Base-by-base conservation (phyloP, 2,113 vertebrate species). In the Hoplias malabaricus region DNA sequence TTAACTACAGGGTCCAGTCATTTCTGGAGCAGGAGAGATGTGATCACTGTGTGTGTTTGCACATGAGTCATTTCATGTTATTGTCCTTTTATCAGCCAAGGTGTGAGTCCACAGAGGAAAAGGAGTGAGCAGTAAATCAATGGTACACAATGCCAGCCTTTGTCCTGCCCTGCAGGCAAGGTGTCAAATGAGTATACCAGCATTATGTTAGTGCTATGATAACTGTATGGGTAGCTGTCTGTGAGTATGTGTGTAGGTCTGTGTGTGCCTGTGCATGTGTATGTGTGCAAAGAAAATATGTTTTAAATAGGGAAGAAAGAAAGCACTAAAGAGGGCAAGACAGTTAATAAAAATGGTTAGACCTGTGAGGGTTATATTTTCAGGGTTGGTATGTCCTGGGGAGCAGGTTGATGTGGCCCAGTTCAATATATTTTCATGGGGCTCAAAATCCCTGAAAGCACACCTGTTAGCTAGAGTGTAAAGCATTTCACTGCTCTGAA, bases 111-210 rank as follows among this genome's bases (percentile, higher is more conserved):
- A 56, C 48, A 84, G 36, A 56, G 43, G 59, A 38, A 63, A 68
- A 78, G 43, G 3, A 68, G 75, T 63, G 73, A 70, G 67, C 53
- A 46, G 54, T 80, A 83, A 90, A 85, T 86, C 50, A 69, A 29
- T 70, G 27, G 19, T 29, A 16, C 59, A 86, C 83, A 85, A 88
- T 80, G 69, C 65, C 78, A 50, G 0, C 34, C 83, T 82, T 84
- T 89, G 84, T 87, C 46, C 62, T 21, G 25, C 42, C 38, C 16
- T 21, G 9, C 33, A 75, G 59, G 71, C 34, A 53, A 48, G 27
- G 69, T 75, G 76, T 85, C 76, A 73, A 81, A 57, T 77, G 78
- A 65, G 82, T 87, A 89, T 48, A 86, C 25, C 54, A 73, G 29
- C 70, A 61, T 48, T 16, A 59, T 40, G 10, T 6, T 29, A 59